Evolutionary conservation across 64 coral and sea anemone genomes (phyloP), one percentile per base, ranked within the genome.

Genomic region (Pocillopora verrucosa): DNA sequence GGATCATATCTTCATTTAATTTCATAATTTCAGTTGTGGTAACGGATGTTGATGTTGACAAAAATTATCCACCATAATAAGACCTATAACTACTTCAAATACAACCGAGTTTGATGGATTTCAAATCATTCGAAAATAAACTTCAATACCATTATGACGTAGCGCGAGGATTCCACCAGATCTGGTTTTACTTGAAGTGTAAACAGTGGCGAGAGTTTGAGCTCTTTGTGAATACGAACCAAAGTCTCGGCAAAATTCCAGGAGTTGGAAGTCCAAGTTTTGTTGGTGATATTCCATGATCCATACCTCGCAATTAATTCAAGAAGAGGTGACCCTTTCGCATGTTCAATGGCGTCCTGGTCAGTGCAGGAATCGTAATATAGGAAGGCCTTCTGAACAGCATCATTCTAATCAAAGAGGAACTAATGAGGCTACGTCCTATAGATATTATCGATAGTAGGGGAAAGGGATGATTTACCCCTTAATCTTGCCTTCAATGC

Each of bases 341-440:
- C 67, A 4, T 16, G 56, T 59, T 84, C 57, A 59, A 94, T 89
- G 9, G 11, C 20, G 17, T 45, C 69, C 5, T 61, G 59, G 36
- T 94, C 84, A 56, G 89, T 90, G 73, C 92, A 94, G 2, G 92
- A 89, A 20, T 90, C 88, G 74, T 94, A 94, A 65, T 85, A 94
- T 36, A 35, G 13, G 72, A 94, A 90, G 16, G 74, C 87, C 70
- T 94, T 94, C 3, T 84, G 59, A 0, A 94, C 73, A 11, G 87
- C 88, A 24, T 78, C 74, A 35, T 84, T 77, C 89, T 91, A 75
- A 9, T 14, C 24, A 56, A 19, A 70, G 16, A 22, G 16, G 63
- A 20, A 14, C 2, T 15, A 61, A 17, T 20, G 34, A 22, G 34
- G 4, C n/a, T 77, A 13, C 15, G 34, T 13, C 25, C 75, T 9